These are phyloP conservation scores for Aldrovandia affinis DNA, from an alignment of 2,797 vertebrate genomes.

Conservation along the genomic window DNA sequence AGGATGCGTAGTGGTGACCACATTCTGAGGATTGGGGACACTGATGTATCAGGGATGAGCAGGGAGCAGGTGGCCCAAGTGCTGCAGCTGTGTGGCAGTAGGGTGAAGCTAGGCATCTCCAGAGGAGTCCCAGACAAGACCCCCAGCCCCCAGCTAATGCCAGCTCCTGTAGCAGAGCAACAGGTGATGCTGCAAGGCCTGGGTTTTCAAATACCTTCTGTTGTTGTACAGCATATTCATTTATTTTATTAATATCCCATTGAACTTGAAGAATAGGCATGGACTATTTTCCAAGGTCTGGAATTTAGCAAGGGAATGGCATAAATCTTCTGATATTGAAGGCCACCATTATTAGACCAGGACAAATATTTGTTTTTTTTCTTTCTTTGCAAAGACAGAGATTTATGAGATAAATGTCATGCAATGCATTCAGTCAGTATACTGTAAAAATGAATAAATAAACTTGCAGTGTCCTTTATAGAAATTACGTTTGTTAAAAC, in stretches of 20 bases:
- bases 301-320: not conserved
- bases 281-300: not conserved
- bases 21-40: constrained; percentile 90
- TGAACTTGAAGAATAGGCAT: not conserved
- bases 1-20: constrained; percentile 87
- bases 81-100: constrained; percentile 85
- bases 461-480: no score
- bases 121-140: constrained; percentile 79
- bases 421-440: no score
- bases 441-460: no score
- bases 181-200: constrained; percentile 60
- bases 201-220: constrained; percentile 16
- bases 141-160: constrained; percentile 47
- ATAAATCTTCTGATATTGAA: not conserved
- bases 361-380: not conserved
- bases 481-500: not conserved
- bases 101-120: constrained; percentile 87
- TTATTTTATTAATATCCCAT: not conserved
- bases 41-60: constrained; percentile 86
- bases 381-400: not conserved
- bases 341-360: not conserved
- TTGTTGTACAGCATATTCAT: not conserved
- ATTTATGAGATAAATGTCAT: not conserved
- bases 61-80: constrained; percentile 89
- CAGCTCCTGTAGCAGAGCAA: constrained; percentile 65